Percentiles rank a stretch among this genome's conserved stretches.
Evolutionary conservation across 1,140 invertebrate genomes (phyloP).

Genomic region (Pygmarrhopalites habei): DNA sequence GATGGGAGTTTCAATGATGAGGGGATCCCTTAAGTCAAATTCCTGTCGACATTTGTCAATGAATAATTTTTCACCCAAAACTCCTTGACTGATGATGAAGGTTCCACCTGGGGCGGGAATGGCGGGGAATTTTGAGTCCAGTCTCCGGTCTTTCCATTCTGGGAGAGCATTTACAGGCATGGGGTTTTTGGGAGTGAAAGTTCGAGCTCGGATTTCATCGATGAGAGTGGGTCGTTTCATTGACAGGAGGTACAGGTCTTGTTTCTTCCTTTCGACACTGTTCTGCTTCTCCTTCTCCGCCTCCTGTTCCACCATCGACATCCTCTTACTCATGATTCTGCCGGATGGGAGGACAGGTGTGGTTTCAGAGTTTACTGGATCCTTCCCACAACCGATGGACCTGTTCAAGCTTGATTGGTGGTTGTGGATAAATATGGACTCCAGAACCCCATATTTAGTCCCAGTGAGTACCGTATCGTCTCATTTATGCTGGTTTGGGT

Average conservation of each 20-base stretch:
- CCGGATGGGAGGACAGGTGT: too few species aligned
- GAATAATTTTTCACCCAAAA: background rate
- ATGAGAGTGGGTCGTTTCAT: constrained; percentile 13
- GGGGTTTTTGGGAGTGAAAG: constrained; percentile 6
- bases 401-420: too few species aligned
- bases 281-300: background rate
- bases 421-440: too few species aligned
- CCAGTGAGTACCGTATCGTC: too few species aligned
- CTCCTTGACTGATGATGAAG: constrained; percentile 9
- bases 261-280: background rate
- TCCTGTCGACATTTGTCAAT: background rate
- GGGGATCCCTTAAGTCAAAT: constrained; percentile 28
- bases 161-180: constrained; percentile 25
- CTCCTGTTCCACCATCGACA: background rate
- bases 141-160: constrained; percentile 11
- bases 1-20: constrained; percentile 16
- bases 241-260: constrained; percentile 18
- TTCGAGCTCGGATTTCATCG: background rate
- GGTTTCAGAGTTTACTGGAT: too few species aligned
- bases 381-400: too few species aligned
- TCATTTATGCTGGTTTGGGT: too few species aligned
- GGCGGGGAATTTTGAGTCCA: constrained; percentile 22
- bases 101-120: constrained; percentile 17
- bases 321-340: too few species aligned
- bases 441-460: too few species aligned